Conservation (phyloP, 2,888 invertebrate species). For the Drosophila mimica region DNA sequence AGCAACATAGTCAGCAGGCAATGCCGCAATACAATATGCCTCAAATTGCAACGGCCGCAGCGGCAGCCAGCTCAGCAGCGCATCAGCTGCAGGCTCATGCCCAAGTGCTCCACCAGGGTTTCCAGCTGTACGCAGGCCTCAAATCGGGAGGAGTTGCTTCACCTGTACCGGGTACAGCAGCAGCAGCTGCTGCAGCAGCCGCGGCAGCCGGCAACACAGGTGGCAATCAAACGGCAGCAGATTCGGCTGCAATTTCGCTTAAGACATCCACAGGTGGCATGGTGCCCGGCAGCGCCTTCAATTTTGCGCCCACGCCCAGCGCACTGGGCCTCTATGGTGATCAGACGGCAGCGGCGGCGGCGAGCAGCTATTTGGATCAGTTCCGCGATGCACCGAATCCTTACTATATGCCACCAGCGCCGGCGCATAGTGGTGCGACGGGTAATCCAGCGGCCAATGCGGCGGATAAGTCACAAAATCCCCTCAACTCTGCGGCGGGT, state of each 20-base stretch:
- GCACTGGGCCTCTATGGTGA: slow-evolving; percentile 85
- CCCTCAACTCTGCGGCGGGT: slow-evolving; percentile 84
- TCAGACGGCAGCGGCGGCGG: slow-evolving; percentile 86
- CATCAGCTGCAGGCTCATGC: slow-evolving; percentile 81
- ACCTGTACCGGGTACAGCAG: slow-evolving; percentile 53
- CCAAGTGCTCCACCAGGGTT: slow-evolving; percentile 85
- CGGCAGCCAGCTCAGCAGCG: slow-evolving; percentile 70
- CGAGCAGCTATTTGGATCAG: slow-evolving; percentile 89
- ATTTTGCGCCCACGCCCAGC: slow-evolving; percentile 90
- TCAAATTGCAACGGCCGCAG: slow-evolving; percentile 70
- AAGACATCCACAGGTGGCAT: slow-evolving; percentile 88
- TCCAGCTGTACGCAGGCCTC: slow-evolving; percentile 87
- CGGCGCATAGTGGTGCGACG: slow-evolving; percentile 84
- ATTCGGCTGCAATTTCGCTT: slow-evolving; percentile 86
- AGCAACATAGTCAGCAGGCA: slow-evolving; percentile 61
- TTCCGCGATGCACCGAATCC: slow-evolving; percentile 88
- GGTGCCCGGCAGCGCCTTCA: slow-evolving; percentile 93
- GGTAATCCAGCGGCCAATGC: slow-evolving; percentile 62
- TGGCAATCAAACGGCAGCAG: slow-evolving; percentile 67
- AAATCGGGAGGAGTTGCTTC: slow-evolving; percentile 85
- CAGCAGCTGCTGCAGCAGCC: slow-evolving; percentile 51
- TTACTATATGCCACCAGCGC: slow-evolving; percentile 86
- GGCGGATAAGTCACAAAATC: slow-evolving; percentile 85
- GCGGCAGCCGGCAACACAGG: slow-evolving; percentile 24
- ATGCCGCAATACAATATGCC: slow-evolving; percentile 73